Evolutionary conservation across 2,797 vertebrate genomes (phyloP).

Genomic region (Falco rusticolus): DNA sequence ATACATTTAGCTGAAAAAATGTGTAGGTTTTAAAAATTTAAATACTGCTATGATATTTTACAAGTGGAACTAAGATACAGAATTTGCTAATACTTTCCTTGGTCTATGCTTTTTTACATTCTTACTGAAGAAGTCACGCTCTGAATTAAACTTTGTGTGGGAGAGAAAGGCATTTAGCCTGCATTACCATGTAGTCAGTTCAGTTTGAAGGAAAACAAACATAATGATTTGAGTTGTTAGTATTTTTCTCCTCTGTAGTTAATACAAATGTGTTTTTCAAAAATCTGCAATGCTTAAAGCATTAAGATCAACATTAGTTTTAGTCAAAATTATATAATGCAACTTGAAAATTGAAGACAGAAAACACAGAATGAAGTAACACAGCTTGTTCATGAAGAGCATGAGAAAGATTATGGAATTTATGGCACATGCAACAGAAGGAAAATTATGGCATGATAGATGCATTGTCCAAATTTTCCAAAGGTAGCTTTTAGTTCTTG

Average conservation of each 20-base stretch:
- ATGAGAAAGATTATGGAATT: neutral
- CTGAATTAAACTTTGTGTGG: neutral
- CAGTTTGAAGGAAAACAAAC: slow-evolving; percentile 27
- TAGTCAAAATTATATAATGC: neutral
- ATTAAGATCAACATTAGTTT: neutral
- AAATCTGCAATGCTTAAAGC: neutral
- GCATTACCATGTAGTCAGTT: neutral
- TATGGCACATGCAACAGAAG: neutral
- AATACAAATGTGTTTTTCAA: neutral
- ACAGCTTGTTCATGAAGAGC: neutral
- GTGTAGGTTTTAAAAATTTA: neutral
- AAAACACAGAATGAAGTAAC: neutral
- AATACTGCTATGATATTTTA: neutral
- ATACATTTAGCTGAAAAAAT: fast-evolving
- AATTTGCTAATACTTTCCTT: neutral
- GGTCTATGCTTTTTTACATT: neutral
- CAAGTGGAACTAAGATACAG: neutral
- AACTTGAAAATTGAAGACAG: slow-evolving; percentile 1
- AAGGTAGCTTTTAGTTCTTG: neutral
- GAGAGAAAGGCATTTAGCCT: neutral
- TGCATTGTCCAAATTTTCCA: neutral
- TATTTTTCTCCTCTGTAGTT: neutral
- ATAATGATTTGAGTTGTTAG: neutral
- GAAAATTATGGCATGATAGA: neutral
- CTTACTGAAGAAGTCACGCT: neutral